Evolutionary conservation across 2,888 invertebrate genomes (phyloP), one percentile per base, ranked within the genome.

Genomic region (Aradus depressus): DNA sequence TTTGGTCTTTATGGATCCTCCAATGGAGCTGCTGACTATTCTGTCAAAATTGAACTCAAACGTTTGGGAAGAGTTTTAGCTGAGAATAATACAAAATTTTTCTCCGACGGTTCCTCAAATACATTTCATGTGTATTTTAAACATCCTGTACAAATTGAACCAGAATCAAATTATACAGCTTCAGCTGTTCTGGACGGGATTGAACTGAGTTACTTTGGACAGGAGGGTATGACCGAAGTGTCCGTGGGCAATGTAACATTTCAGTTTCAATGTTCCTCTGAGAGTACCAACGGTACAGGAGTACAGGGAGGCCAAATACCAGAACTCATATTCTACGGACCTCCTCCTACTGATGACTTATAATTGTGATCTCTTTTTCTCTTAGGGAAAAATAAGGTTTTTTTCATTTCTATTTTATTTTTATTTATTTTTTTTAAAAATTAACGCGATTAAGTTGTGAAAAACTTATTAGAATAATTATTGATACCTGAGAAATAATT

Each of bases 251-350:
- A 84, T 64, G 92, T 95, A 51, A 91, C 89, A 57, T 95, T 95
- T 72, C 93, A 93, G 71, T 96, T 95, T 71, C 93, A 95, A 69
- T 93, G 93, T 70, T 93, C 92, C 47, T 89, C 91, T 4, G 95
- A 95, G 66, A 92, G 92, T 71, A 96, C 95, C 50, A 96, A 96
- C 64, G 95, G 95, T 42, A 96, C 95, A 1, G 93, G 93, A 6
- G 93, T 95, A 3, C 93, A 95, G 70, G 95, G 95, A 41, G 95
- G 95, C 35, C 95, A 96, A 70, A 95, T 96, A 65, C 95, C 95
- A 3, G 95, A 96, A 72, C 75, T 95, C 54, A 91, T 95, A 63
- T 95, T 93, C 68, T 95, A 93, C 64, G 91, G 91, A 31, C 89
- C 91, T 4, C 58, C 58, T n/a, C 52, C 58, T 4, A n/a, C 45